Evolutionary conservation across 2,797 vertebrate species (phyloP).

Genomic region (Podargus strigoides): DNA sequence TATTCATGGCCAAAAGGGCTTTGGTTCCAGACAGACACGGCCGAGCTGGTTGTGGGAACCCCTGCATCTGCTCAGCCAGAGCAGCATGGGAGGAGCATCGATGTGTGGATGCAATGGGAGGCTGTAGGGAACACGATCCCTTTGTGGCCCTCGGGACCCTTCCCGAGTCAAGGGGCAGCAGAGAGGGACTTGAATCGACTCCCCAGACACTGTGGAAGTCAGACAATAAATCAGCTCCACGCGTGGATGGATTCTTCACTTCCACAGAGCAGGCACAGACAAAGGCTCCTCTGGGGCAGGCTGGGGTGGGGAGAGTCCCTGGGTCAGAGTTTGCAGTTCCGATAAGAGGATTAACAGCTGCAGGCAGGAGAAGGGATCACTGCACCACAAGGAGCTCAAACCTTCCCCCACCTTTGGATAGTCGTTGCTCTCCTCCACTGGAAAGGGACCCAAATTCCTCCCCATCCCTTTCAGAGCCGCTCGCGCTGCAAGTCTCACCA

Average conservation of each 20-base stretch:
- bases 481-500: not conserved
- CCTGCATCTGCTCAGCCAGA: accelerated
- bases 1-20: not conserved
- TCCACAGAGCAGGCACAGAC: not conserved
- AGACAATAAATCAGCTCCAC: not conserved
- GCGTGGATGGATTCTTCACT: not conserved
- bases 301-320: not conserved
- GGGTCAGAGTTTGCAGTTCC: not conserved
- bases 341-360: not conserved
- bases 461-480: not conserved
- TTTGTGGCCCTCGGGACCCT: not conserved
- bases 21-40: not conserved
- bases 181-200: not conserved
- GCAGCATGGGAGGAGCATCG: not conserved
- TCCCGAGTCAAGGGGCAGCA: not conserved
- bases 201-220: not conserved
- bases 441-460: not conserved
- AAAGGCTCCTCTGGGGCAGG: not conserved
- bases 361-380: not conserved
- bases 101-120: too few relatives aligned
- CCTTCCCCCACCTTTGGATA: not conserved
- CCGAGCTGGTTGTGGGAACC: not conserved
- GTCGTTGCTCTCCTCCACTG: not conserved
- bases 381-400: not conserved
- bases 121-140: accelerated